phyloP scores from a whole-genome alignment of 2,888 invertebrate genomes.

The Tipula helvola region DNA sequence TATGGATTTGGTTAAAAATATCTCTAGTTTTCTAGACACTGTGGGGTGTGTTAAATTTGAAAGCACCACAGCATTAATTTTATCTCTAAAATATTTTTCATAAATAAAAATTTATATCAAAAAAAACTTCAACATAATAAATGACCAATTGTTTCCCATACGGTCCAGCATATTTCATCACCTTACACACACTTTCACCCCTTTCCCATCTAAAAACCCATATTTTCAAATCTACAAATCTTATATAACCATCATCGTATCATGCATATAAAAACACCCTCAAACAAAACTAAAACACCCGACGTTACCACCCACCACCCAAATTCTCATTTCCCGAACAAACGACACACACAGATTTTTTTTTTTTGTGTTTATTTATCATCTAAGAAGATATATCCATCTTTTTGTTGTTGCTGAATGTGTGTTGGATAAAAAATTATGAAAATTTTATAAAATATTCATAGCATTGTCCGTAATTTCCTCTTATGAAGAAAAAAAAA shows the following conservation, averaged over 20 bases:
- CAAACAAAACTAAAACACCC: neutral
- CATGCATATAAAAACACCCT: neutral
- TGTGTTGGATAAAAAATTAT: neutral
- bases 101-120: neutral
- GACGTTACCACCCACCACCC: neutral
- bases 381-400: neutral
- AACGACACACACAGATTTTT: neutral
- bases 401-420: neutral
- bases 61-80: neutral
- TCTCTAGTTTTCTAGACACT: too few species aligned
- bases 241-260: neutral
- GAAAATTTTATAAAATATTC: constrained; percentile 11
- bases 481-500: neutral
- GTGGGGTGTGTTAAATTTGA: too few species aligned
- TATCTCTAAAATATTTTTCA: neutral
- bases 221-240: neutral
- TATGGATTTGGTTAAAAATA: too few species aligned
- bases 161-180: neutral
- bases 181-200: neutral
- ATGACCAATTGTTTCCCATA: neutral
- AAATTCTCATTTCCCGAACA: neutral
- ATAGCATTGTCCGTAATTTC: constrained; percentile 11
- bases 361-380: neutral
- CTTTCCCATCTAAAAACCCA: neutral
- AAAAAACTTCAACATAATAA: neutral